Evolutionary conservation across 2,113 vertebrate species (phyloP).

Genomic region (Cygnus atratus): DNA sequence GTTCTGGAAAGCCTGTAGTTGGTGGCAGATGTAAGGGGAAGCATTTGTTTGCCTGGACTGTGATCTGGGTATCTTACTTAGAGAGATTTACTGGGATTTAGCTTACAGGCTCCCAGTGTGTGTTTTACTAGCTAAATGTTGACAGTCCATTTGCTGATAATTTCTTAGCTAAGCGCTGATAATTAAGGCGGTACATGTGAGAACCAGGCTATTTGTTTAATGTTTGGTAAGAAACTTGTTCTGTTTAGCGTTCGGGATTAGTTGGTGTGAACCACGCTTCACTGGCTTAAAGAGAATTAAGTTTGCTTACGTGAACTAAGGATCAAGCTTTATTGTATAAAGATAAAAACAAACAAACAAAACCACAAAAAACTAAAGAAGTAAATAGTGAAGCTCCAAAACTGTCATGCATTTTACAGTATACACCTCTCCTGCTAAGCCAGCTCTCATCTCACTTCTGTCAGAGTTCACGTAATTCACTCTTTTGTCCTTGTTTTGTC

Average conservation of each 20-base stretch:
- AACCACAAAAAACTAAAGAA: not conserved
- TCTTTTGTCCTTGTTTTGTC: not conserved
- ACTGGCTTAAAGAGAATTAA: not conserved
- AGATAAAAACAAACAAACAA: not conserved
- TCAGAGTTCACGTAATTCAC: not conserved
- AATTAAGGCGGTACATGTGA: not conserved
- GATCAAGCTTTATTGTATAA: not conserved
- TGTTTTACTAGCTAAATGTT: not conserved
- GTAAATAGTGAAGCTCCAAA: not conserved
- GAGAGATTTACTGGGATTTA: not conserved
- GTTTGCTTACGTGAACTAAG: not conserved
- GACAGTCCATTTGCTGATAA: not conserved
- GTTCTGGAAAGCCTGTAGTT: not conserved
- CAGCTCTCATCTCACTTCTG: not conserved
- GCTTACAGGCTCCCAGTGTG: fast-evolving
- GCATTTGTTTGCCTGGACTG: not conserved
- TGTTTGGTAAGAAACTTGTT: not conserved
- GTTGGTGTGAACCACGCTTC: not conserved
- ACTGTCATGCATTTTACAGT: fast-evolving
- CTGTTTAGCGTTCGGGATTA: not conserved
- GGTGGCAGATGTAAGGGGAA: not conserved
- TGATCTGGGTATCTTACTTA: not conserved
- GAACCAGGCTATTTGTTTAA: not conserved
- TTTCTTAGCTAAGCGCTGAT: not conserved
- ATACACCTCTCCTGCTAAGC: not conserved